Base-by-base conservation (phyloP, 2,888 invertebrate species). In the Anaspis maculata region DNA sequence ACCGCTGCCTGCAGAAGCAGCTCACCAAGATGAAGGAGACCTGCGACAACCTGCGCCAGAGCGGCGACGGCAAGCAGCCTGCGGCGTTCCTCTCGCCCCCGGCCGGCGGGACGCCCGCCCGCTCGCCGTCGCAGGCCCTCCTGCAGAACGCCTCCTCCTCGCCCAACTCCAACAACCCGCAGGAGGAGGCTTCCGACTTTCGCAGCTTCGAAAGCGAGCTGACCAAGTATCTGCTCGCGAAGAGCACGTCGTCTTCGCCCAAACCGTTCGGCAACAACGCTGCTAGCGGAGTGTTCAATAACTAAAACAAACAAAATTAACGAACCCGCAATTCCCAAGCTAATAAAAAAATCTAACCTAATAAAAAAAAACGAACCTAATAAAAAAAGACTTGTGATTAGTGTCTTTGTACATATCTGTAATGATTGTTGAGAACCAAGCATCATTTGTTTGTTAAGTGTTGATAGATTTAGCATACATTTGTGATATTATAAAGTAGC, bases 11-110 rank as follows among this genome's bases (percentile, higher is more conserved):
- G 35, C 80, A 85, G 56, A 79, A 83, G 56, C 83, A 86, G 59
- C 66, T 86, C 42, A 82, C 81, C 37, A 77, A 79, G 58, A 84
- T 86, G 83, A 85, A 83, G 53, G 80, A 83, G 54, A 81, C 81
- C 13, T 77, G 83, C 54, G 83, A 83, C 47, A 79, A 75, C 44
- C 70, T 83, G 50, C 65, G 71, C 16, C 69, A 69, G 32, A 69
- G 53, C 25, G 44, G 42, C 33, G 28, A 27, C 13, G 43, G 39
- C 11, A 28, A 22, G 3, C 40, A 50, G 64, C 68, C 21, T 66
- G 69, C 5, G 66, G 68, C 14, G 66, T 5, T 6, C 5, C 5
- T 9, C 5, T 19, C 19, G 34, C 27, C 30, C 13, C 45, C 41
- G 12, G 21, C 66, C 68, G 5, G 66, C 67, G 13, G 66, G 62